A percentile compares a stretch with the other conserved stretches of the same genome.
Conservation (phyloP, 2,113 vertebrate species). For the Neofelis nebulosa region DNA sequence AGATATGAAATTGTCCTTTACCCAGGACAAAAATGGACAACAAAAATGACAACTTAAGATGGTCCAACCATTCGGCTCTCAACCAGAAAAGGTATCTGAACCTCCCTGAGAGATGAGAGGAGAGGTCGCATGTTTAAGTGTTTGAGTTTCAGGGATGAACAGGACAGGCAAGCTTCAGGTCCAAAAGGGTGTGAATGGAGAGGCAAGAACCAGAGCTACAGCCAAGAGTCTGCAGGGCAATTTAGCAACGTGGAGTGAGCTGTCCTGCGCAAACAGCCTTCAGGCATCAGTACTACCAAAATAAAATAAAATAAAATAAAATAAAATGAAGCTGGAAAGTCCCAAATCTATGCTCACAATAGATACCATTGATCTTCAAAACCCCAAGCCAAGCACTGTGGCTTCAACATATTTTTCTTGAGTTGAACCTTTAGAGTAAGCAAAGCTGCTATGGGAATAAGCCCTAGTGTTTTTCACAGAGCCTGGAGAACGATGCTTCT, state of each 20-base stretch:
- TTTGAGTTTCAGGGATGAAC: not conserved
- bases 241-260: not conserved
- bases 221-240: not conserved
- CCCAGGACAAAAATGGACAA: not conserved
- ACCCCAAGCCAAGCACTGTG: not conserved
- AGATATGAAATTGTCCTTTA: not conserved
- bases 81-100: not conserved
- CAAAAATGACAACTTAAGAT: not conserved
- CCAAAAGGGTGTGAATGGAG: not conserved
- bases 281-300: too few species aligned
- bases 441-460: not conserved
- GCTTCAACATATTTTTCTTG: not conserved
- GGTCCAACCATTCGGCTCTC: not conserved
- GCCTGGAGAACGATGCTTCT: not conserved
- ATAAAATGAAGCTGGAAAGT: not conserved
- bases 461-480: not conserved
- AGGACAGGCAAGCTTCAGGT: not conserved
- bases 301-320: not conserved
- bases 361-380: not conserved
- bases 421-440: not conserved
- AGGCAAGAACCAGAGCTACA: not conserved
- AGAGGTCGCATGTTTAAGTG: not conserved
- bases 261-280: not conserved
- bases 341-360: not conserved
- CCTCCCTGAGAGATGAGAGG: not conserved